A percentile compares a stretch with the other conserved stretches of the same genome.
phyloP scores from a whole-genome alignment of 2,113 vertebrate genomes.

The Vombatus ursinus region DNA sequence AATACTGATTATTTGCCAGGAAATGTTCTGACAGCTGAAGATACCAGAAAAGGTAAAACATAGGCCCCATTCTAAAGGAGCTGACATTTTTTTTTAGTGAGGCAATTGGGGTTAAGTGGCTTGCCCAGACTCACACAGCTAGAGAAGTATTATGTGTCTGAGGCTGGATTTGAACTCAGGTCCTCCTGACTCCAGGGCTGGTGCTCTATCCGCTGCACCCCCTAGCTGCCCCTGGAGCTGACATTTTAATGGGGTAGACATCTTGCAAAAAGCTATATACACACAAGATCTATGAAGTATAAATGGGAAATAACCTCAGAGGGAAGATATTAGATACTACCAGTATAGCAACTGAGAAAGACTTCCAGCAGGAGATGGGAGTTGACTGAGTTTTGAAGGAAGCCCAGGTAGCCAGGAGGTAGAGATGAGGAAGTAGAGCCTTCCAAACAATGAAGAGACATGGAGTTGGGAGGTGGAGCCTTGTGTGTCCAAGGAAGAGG shows the following conservation, averaged over 20 bases:
- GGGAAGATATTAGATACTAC: too few species aligned
- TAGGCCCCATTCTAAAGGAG: neutral
- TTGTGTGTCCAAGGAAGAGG: neutral
- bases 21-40: neutral
- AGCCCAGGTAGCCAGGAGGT: too few species aligned
- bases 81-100: neutral
- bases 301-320: neutral
- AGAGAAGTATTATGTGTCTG: too few species aligned
- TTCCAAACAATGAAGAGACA: too few species aligned
- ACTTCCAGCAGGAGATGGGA: neutral
- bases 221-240: neutral
- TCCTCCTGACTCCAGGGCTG: too few species aligned
- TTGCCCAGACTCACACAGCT: too few species aligned
- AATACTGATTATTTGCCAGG: neutral
- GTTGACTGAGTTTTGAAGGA: too few species aligned
- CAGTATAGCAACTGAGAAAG: neutral
- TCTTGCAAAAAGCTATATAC: neutral
- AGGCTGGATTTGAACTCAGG: too few species aligned
- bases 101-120: too few species aligned
- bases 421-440: too few species aligned
- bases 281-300: neutral
- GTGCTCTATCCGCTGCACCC: too few species aligned
- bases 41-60: neutral
- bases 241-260: too few species aligned
- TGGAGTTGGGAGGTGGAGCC: neutral